A percentile compares a stretch with the other conserved stretches of the same genome.
Conservation (phyloP, 1,140 invertebrate genomes). For the Pararge aegeria region DNA sequence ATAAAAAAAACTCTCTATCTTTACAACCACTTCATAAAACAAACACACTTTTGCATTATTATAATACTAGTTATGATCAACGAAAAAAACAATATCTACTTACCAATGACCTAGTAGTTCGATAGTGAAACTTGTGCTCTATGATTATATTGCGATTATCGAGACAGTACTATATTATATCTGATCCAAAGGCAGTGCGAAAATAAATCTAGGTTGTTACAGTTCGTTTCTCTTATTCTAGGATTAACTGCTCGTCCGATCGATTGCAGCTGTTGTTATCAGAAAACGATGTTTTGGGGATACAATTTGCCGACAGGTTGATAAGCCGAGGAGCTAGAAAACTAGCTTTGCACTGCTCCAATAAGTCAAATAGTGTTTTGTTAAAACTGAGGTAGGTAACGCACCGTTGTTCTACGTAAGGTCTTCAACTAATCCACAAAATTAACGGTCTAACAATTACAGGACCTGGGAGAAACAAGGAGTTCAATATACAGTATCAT, state of each 20-base stretch:
- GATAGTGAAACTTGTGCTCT: no score
- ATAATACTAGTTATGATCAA: no score
- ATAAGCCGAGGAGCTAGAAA: slow-evolving; percentile 36
- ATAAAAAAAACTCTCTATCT: no score
- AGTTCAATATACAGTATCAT: background rate
- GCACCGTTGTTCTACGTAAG: background rate
- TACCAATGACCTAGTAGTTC: no score
- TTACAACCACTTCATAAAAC: no score
- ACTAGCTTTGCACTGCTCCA: slow-evolving; percentile 13
- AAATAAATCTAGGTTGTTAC: background rate
- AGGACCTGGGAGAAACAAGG: slow-evolving; percentile 17
- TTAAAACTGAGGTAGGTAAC: slow-evolving; percentile 18
- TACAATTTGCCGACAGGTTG: slow-evolving; percentile 35
- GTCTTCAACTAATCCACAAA: no score
- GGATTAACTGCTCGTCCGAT: slow-evolving; percentile 33
- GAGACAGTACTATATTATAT: no score
- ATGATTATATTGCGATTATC: no score
- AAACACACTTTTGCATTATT: no score
- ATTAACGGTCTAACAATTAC: background rate
- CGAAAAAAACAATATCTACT: no score
- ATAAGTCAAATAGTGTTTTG: slow-evolving; percentile 4
- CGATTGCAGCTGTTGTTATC: slow-evolving; percentile 13
- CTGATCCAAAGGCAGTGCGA: no score
- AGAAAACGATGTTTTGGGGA: slow-evolving; percentile 28
- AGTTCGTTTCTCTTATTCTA: slow-evolving; percentile 22